phyloP scores from a whole-genome alignment of 1,140 invertebrate genomes.

The Heliconius congener region DNA sequence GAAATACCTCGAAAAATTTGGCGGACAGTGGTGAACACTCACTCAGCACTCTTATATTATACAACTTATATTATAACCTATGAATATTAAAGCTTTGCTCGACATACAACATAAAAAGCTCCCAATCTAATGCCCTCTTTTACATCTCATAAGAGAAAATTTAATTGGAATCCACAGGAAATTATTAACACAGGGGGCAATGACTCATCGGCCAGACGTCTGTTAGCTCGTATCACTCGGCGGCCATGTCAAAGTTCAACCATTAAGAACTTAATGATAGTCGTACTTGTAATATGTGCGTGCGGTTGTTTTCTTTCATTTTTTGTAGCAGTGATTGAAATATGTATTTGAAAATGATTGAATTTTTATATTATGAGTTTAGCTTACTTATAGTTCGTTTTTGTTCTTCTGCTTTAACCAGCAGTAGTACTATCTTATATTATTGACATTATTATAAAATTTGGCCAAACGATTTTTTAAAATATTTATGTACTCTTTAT shows the following conservation, averaged over 20 bases:
- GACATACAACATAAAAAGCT: neutral
- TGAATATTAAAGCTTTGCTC: neutral
- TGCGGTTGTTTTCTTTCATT: neutral
- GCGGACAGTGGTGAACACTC: too few relatives aligned
- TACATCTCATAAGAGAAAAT: slow-evolving; percentile 15
- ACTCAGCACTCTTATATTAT: too few relatives aligned
- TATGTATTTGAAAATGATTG: neutral
- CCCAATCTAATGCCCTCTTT: neutral
- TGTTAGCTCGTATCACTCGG: slow-evolving; percentile 22
- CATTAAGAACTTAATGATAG: slow-evolving; percentile 24
- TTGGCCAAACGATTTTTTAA: too few relatives aligned
- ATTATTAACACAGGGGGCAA: slow-evolving; percentile 31
- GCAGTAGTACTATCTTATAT: too few relatives aligned
- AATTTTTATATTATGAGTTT: too few relatives aligned
- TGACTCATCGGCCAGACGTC: slow-evolving; percentile 28
- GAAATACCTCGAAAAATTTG: too few relatives aligned
- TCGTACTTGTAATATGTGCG: slow-evolving; percentile 1
- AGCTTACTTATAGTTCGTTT: too few relatives aligned
- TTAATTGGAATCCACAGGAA: slow-evolving; percentile 37
- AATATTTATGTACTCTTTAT: too few relatives aligned
- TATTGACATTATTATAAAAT: too few relatives aligned
- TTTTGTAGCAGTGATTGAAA: slow-evolving; percentile 1
- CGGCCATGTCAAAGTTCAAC: slow-evolving; percentile 33
- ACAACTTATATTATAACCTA: too few relatives aligned
- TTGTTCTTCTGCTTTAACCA: too few relatives aligned